Percentiles rank a stretch among this genome's conserved stretches.
Conservation (phyloP, 2,888 invertebrate genomes). For the Kryphioiulus occultus region DNA sequence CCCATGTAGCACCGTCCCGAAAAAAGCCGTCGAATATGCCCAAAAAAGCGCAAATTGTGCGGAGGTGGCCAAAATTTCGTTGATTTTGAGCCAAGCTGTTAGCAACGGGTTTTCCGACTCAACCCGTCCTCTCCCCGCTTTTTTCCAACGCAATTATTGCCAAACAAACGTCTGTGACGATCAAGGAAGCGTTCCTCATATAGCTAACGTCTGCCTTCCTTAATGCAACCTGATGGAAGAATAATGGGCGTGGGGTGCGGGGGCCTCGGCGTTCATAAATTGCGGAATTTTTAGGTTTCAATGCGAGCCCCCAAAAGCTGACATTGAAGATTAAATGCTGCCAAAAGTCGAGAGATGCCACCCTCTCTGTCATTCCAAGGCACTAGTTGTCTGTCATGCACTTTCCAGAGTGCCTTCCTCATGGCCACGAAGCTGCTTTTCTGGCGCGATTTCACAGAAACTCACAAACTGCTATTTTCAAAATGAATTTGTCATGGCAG, state of each 20-base stretch:
- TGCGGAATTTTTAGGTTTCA: not conserved
- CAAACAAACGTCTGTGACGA: slow-evolving; percentile 25
- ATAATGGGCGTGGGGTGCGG: slow-evolving; percentile 14
- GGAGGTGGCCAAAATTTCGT: slow-evolving; percentile 25
- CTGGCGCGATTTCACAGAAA: not conserved
- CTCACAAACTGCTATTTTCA: slow-evolving; percentile 9
- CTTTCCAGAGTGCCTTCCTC: not conserved
- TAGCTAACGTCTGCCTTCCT: not conserved
- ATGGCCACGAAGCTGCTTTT: not conserved
- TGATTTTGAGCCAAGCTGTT: slow-evolving; percentile 20
- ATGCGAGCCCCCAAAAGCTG: not conserved
- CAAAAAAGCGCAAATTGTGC: slow-evolving; percentile 25
- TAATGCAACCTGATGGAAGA: slow-evolving; percentile 25
- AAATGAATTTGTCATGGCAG: not conserved
- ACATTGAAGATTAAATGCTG: not conserved
- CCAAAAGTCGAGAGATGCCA: slow-evolving; percentile 31
- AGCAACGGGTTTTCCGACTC: not conserved
- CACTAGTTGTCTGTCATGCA: not conserved
- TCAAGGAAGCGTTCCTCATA: not conserved
- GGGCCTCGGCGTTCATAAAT: not conserved
- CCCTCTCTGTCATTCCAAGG: not conserved
- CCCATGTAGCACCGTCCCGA: not conserved
- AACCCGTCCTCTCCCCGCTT: not conserved
- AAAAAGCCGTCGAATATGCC: slow-evolving; percentile 6
- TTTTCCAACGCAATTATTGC: not conserved